Base-by-base conservation (phyloP, 2,888 invertebrate genomes). In the Pardosa pseudoannulata region DNA sequence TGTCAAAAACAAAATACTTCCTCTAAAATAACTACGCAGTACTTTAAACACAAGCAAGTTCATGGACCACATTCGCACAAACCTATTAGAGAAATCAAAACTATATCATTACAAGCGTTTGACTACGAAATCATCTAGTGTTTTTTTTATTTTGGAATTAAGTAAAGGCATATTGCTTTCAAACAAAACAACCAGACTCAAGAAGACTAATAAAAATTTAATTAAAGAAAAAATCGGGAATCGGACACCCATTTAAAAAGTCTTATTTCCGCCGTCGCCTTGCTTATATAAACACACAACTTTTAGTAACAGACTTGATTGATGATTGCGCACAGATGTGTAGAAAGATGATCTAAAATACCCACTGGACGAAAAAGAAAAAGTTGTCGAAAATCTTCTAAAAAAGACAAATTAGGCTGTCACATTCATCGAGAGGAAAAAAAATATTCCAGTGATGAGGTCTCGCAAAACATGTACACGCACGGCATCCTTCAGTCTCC, bases 401-500 rank as follows among this genome's bases (percentile, higher is more conserved):
- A 79, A 79, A 79, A 79, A 79, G 64, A 79, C 46, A 70, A 79
- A 79, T 79, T 70, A 79, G 46, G 36, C 32, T 46, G 72, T 79
- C 65, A 72, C 27, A 46, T 27, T 80, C 50, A 73, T 29, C 41
- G 64, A 16, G 28, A 62, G 27, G 29, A 9, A 46, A 65, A 64
- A 79, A 72, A 67, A 46, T 80, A 32, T 80, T 46, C 50, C 73
- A 73, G 80, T 28, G 67, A 80, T 72, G 79, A 80, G 50, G 31
- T 72, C 67, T 80, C 67, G 56, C 16, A 2, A 67, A 81, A 81
- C 81, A 74, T 67, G 71, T 80, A 80, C 80, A 65, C 16, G 11
- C 2, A 11, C 29, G 6, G 71, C 79, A 79, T 73, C 68, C 73
- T 81, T 39, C 27, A 56, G 56, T 62, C 62, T 65, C 65, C 29